These are phyloP conservation scores for Lepus europaeus DNA, from an alignment of 2,113 vertebrate genomes.

Conservation along the genomic window DNA sequence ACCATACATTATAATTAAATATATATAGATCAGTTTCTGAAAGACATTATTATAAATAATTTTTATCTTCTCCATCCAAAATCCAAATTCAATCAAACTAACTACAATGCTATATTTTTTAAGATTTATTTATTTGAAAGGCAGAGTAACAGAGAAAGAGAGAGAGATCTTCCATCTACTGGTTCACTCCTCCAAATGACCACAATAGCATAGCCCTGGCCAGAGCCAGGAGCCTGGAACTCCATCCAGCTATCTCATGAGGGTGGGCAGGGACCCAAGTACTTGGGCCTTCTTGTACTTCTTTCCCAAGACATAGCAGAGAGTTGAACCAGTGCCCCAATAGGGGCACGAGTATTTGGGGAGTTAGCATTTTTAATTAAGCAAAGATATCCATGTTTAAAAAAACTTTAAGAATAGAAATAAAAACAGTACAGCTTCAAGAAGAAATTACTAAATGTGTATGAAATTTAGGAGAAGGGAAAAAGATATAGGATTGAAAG, in stretches of 20 bases:
- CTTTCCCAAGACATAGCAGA: too few relatives aligned
- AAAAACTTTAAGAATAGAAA: not conserved
- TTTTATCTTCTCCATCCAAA: constrained; percentile 23
- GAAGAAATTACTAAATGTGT: not conserved
- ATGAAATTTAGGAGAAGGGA: not conserved
- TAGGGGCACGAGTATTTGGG: not conserved
- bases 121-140: too few relatives aligned
- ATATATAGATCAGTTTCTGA: constrained; percentile 1
- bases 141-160: too few relatives aligned
- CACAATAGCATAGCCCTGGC: too few relatives aligned
- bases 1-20: not conserved
- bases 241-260: too few relatives aligned
- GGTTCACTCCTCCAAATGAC: too few relatives aligned
- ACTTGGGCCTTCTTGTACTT: too few relatives aligned
- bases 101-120: not conserved
- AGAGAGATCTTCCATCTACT: too few relatives aligned
- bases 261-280: too few relatives aligned
- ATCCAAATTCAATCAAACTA: constrained; percentile 27
- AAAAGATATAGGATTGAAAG: not conserved
- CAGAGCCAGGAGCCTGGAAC: too few relatives aligned
- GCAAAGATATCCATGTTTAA: not conserved
- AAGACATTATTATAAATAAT: constrained; percentile 39
- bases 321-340: too few relatives aligned
- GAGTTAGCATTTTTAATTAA: not conserved
- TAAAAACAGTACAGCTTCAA: constrained; percentile 1